phyloP scores from a whole-genome alignment of 2,113 vertebrate species.

The Rhea pennata region DNA sequence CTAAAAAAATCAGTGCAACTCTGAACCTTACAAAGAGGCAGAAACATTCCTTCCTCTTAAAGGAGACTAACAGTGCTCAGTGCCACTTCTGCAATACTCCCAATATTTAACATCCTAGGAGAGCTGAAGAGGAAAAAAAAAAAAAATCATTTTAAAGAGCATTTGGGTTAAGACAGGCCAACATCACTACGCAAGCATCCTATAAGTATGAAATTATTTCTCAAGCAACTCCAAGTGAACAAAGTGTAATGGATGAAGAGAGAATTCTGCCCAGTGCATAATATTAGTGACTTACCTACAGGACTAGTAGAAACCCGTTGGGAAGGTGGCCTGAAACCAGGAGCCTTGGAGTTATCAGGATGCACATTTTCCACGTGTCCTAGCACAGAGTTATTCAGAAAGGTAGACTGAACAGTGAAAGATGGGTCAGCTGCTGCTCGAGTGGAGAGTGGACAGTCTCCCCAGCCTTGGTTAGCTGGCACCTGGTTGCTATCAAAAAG shows the following conservation, averaged over 20 bases:
- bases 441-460: slow-evolving; percentile 89
- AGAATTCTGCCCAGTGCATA: neutral
- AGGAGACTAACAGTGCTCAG: neutral
- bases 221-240: neutral
- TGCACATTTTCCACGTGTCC: slow-evolving; percentile 93
- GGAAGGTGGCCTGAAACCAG: slow-evolving; percentile 91
- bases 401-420: slow-evolving; percentile 88
- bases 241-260: neutral
- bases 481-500: slow-evolving; percentile 96
- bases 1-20: neutral
- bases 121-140: neutral
- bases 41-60: neutral
- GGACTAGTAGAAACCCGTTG: slow-evolving; percentile 93
- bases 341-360: slow-evolving; percentile 94
- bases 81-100: neutral
- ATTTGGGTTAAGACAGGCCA: neutral
- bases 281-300: slow-evolving; percentile 82
- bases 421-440: slow-evolving; percentile 90
- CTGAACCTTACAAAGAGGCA: neutral
- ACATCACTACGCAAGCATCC: neutral
- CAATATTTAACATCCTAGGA: neutral
- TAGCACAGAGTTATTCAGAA: slow-evolving; percentile 86
- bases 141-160: neutral
- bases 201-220: neutral
- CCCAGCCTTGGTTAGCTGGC: slow-evolving; percentile 94